A percentile compares a stretch with the other conserved stretches of the same genome.
Conservation (phyloP, 1,140 invertebrate species). For the Delia radicum region DNA sequence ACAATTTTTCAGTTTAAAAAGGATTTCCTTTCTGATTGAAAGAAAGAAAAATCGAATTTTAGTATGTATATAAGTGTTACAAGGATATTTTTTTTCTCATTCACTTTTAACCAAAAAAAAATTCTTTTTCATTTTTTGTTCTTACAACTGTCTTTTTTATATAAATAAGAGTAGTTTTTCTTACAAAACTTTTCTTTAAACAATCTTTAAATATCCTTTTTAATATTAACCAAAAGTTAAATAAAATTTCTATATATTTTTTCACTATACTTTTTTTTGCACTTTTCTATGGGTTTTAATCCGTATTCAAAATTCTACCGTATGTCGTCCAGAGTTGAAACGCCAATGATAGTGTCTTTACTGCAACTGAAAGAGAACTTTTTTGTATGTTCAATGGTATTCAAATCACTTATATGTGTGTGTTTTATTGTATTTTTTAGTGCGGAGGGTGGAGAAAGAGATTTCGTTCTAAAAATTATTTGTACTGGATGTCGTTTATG, state of each 20-base stretch:
- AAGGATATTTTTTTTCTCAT: slow-evolving; percentile 35
- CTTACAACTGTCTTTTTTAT: neutral
- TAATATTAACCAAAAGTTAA: neutral
- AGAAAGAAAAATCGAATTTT: slow-evolving; percentile 37
- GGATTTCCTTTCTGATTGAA: neutral
- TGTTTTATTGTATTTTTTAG: neutral
- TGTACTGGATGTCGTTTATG: neutral
- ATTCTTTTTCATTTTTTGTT: neutral
- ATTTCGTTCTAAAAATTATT: neutral
- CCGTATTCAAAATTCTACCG: slow-evolving; percentile 23
- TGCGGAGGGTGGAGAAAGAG: neutral
- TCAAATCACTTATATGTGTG: slow-evolving; percentile 9
- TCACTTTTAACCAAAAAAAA: slow-evolving; percentile 16
- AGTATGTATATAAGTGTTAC: slow-evolving; percentile 46
- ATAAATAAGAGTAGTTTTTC: neutral
- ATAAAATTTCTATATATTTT: neutral
- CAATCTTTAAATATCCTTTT: neutral
- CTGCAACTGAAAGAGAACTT: slow-evolving; percentile 31
- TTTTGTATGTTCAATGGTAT: neutral
- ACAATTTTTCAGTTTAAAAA: neutral
- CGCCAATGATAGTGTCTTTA: slow-evolving; percentile 52
- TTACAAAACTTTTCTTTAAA: neutral
- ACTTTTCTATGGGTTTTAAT: slow-evolving; percentile 16
- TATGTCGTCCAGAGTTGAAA: slow-evolving; percentile 54
- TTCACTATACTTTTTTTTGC: slow-evolving; percentile 7